Conservation (phyloP, 64 coral and sea anemone genomes). For the Pocillopora damicornis region DNA sequence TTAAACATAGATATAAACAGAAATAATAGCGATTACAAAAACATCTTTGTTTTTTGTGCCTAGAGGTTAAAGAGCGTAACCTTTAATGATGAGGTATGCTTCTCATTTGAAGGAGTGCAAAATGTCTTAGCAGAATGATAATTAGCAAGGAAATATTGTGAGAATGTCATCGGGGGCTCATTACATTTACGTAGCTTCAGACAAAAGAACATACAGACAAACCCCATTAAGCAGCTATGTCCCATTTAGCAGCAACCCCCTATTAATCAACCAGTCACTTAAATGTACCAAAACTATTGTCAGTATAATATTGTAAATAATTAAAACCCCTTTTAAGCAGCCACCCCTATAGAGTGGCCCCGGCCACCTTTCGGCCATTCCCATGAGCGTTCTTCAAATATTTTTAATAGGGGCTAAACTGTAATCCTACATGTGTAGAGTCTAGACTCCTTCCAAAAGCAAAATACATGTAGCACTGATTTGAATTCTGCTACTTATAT, state of each 20-base stretch:
- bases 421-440: background rate
- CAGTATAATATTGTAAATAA: background rate
- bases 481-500: background rate
- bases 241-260: background rate
- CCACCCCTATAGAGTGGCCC: background rate
- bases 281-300: background rate
- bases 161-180: background rate
- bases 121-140: slow-evolving; percentile 4
- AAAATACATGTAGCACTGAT: background rate
- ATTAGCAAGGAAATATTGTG: background rate
- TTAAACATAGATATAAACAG: background rate
- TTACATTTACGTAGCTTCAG: background rate
- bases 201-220: background rate
- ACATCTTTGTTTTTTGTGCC: background rate
- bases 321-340: background rate
- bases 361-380: background rate
- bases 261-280: background rate
- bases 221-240: background rate
- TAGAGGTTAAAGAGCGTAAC: background rate
- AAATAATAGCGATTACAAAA: background rate
- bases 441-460: background rate
- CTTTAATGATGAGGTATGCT: background rate
- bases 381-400: background rate
- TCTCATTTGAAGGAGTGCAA: background rate
- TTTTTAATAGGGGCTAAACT: background rate